phyloP scores from a whole-genome alignment of 1,140 invertebrate genomes.

The Mya arenaria region DNA sequence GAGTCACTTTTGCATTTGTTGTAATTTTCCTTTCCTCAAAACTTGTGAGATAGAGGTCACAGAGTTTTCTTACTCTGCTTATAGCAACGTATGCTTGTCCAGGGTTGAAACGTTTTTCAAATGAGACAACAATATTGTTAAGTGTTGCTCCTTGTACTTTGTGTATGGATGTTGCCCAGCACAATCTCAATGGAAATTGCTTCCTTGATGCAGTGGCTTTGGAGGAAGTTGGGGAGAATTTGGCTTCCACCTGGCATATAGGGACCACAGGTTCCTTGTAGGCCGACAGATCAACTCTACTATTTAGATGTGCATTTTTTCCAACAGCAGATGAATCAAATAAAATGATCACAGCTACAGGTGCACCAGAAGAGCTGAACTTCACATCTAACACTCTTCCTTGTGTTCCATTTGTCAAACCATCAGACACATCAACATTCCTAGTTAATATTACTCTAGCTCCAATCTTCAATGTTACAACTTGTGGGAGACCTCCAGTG shows the following conservation, averaged over 20 bases:
- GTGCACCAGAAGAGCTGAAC: neutral
- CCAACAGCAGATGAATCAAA: neutral
- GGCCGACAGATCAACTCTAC: neutral
- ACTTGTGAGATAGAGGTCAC: conserved; percentile 41
- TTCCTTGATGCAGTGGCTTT: conserved; percentile 5
- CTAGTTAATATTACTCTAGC: conserved; percentile 17
- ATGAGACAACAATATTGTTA: conserved; percentile 53
- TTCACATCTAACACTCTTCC: neutral
- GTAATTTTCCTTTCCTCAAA: conserved; percentile 11
- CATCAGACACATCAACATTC: conserved; percentile 29
- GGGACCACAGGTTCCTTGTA: conserved; percentile 1
- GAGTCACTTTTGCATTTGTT: neutral
- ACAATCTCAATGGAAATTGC: conserved; percentile 58
- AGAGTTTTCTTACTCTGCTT: conserved; percentile 56
- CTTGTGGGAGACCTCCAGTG: neutral
- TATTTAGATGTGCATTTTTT: neutral
- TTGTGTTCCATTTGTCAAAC: conserved; percentile 30
- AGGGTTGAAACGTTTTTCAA: conserved; percentile 45
- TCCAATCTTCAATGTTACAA: conserved; percentile 1
- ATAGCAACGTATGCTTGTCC: conserved; percentile 61
- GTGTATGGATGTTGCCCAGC: conserved; percentile 61
- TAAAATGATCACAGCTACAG: conserved; percentile 2
- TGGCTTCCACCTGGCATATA: neutral
- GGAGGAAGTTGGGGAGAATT: neutral
- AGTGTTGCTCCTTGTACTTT: conserved; percentile 61